Conservation (phyloP, 2,797 vertebrate species). For the Enoplosus armatus region DNA sequence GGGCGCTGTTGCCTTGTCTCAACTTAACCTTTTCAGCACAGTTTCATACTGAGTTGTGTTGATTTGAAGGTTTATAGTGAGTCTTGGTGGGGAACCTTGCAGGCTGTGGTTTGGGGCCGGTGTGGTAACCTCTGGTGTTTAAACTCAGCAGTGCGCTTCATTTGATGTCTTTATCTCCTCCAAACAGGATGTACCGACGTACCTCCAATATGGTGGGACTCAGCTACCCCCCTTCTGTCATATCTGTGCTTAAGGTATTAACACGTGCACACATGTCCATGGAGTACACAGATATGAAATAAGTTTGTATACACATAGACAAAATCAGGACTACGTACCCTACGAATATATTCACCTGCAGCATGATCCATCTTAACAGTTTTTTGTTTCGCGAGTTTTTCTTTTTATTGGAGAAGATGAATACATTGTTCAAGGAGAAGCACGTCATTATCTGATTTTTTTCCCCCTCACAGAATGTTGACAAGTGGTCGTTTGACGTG, state of each 20-base stretch:
- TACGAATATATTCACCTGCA: not conserved
- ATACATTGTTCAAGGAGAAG: not conserved
- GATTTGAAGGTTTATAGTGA: conserved; percentile 43
- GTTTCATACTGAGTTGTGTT: conserved; percentile 35
- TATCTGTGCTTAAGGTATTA: conserved; percentile 95
- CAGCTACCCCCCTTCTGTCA: conserved; percentile 95
- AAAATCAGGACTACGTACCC: not conserved
- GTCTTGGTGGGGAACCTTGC: conserved; percentile 45
- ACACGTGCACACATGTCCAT: conserved; percentile 32
- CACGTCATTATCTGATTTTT: not conserved
- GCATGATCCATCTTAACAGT: not conserved
- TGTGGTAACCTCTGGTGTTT: conserved; percentile 64
- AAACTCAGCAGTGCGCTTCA: conserved; percentile 52
- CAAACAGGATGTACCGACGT: conserved; percentile 95
- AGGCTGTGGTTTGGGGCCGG: conserved; percentile 41
- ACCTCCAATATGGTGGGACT: conserved; percentile 99
- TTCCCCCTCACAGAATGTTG: conserved; percentile 88
- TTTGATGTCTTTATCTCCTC: conserved; percentile 84
- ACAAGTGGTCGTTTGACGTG: conserved; percentile 97
- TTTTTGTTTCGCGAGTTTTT: not conserved
- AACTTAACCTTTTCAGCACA: conserved; percentile 33
- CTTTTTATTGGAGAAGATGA: not conserved
- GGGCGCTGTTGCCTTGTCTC: conserved; percentile 4
- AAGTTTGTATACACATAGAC: not conserved
- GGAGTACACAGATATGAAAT: conserved; percentile 25